Evolutionary conservation across 2,113 vertebrate species (phyloP).

Genomic region (Sebastes schlegelii): DNA sequence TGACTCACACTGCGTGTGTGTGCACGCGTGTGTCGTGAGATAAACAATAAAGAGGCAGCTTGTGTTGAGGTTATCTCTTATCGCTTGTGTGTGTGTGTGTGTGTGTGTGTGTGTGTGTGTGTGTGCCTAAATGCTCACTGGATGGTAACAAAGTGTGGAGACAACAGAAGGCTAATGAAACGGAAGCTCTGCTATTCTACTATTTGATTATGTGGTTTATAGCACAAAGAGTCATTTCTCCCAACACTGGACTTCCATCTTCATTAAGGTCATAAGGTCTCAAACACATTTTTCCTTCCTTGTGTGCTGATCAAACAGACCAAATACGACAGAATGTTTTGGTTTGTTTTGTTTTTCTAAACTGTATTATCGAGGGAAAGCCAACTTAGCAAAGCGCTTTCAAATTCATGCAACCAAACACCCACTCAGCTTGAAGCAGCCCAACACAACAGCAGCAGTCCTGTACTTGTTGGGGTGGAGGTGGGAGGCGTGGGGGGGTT

Average conservation of each 20-base stretch:
- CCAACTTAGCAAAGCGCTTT: too few species aligned
- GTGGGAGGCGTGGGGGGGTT: too few species aligned
- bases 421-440: too few species aligned
- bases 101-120: not conserved
- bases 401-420: too few species aligned
- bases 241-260: not conserved
- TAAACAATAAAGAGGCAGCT: conserved; percentile 46
- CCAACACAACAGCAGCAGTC: too few species aligned
- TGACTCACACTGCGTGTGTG: conserved; percentile 49
- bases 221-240: not conserved
- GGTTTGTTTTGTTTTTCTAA: too few species aligned
- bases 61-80: conserved; percentile 27
- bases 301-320: too few species aligned
- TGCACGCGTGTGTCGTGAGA: conserved; percentile 29
- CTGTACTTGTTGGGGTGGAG: too few species aligned
- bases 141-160: not conserved
- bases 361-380: too few species aligned
- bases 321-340: too few species aligned
- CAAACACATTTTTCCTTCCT: too few species aligned
- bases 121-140: conserved; percentile 3
- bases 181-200: not conserved
- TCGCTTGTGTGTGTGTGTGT: not conserved
- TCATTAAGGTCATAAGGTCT: not conserved
- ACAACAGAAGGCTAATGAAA: conserved; percentile 10
- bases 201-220: not conserved